Evolutionary conservation across 2,888 invertebrate species (phyloP).

Genomic region (Hetaerina titia): DNA sequence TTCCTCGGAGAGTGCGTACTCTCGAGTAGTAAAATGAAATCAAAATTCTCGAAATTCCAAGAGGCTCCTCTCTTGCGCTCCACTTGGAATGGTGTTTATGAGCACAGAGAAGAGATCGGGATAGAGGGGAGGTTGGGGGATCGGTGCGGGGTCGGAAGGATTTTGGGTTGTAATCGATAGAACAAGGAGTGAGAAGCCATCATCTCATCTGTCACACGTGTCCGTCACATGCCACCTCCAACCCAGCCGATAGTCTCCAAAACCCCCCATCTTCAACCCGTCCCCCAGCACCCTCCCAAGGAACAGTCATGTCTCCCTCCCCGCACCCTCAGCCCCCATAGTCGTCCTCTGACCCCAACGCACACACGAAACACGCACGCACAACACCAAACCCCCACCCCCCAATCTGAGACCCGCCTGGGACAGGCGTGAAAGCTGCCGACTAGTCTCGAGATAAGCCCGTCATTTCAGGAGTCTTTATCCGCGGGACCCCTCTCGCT

Average conservation of each 20-base stretch:
- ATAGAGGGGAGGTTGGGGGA: not conserved
- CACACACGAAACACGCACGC: not conserved
- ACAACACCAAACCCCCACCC: not conserved
- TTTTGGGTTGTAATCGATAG: not conserved
- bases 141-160: not conserved
- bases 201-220: conserved; percentile 37
- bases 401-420: not conserved
- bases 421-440: conserved; percentile 57
- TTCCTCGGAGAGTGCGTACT: not conserved
- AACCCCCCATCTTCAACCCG: not conserved
- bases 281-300: not conserved
- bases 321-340: not conserved
- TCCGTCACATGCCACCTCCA: conserved; percentile 7
- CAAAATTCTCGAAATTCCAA: not conserved
- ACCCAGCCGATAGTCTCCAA: not conserved
- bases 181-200: not conserved
- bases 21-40: not conserved
- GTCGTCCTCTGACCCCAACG: not conserved
- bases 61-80: not conserved
- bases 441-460: conserved; percentile 34
- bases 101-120: not conserved
- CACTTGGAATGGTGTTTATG: not conserved
- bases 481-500: not conserved
- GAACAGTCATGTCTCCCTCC: not conserved
- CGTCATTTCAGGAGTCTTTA: conserved; percentile 34